Percentiles rank a stretch among this genome's conserved stretches.
phyloP scores from a whole-genome alignment of 2,888 invertebrate species.

The Eutolmus rufibarbis region DNA sequence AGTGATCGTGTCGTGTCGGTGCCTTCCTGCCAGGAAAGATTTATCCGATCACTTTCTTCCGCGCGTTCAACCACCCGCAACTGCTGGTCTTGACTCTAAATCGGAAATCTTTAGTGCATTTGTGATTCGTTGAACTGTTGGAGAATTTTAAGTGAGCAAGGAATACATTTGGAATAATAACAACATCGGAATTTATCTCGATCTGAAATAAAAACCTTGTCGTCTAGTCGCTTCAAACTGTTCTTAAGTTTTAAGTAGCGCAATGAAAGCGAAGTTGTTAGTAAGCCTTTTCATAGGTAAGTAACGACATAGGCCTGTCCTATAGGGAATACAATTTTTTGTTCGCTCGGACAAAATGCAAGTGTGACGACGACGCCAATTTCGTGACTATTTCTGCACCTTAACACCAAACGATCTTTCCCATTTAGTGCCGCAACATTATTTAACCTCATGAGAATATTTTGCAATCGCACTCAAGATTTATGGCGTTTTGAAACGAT shows the following conservation, averaged over 20 bases:
- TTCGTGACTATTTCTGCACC: neutral
- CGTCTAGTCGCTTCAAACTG: neutral
- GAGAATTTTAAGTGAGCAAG: neutral
- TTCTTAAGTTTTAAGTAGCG: neutral
- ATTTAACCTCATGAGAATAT: neutral
- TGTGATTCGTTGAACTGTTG: neutral
- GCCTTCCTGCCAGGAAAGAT: neutral
- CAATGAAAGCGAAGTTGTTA: conserved; percentile 19
- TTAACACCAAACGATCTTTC: neutral
- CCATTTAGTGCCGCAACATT: neutral
- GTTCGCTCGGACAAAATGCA: neutral
- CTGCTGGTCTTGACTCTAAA: neutral
- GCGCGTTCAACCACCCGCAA: neutral
- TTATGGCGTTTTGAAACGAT: neutral
- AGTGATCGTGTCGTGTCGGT: neutral
- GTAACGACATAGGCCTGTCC: neutral
- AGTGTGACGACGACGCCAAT: neutral
- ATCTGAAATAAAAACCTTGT: neutral
- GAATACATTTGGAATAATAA: conserved; percentile 4
- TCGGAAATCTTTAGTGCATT: neutral
- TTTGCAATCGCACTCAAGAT: neutral
- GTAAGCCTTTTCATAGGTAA: conserved; percentile 6
- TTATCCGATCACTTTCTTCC: conserved; percentile 2
- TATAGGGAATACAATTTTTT: neutral
- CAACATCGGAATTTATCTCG: neutral